phyloP scores from a whole-genome alignment of 2,888 invertebrate genomes.

The Drosophila colorata region DNA sequence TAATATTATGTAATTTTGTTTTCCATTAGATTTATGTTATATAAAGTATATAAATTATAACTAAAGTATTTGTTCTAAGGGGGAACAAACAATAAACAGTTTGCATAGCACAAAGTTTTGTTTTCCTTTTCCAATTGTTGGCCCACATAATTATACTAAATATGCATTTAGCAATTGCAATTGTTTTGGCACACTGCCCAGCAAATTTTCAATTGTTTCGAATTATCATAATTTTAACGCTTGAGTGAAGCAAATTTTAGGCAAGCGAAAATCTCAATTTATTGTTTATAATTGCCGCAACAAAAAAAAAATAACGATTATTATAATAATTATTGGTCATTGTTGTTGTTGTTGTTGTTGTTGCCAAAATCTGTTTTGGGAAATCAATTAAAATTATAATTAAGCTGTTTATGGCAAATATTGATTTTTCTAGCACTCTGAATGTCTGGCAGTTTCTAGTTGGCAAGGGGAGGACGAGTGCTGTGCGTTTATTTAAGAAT shows the following conservation, averaged over 20 bases:
- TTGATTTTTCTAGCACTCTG: slow-evolving; percentile 33
- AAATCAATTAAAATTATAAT: slow-evolving; percentile 69
- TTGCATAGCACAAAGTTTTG: background rate
- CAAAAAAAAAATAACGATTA: slow-evolving; percentile 1
- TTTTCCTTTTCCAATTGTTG: background rate
- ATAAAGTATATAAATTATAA: too few species aligned
- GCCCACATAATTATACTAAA: background rate
- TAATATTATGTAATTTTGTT: too few species aligned
- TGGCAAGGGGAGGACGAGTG: background rate
- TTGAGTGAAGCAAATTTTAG: slow-evolving; percentile 30
- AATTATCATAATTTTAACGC: slow-evolving; percentile 47
- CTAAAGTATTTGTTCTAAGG: too few species aligned
- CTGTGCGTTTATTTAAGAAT: slow-evolving; percentile 26
- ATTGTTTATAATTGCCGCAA: slow-evolving; percentile 47
- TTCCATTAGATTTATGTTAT: too few species aligned
- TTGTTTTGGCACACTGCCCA: slow-evolving; percentile 15
- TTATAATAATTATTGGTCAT: slow-evolving; percentile 11
- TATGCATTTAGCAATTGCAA: slow-evolving; percentile 5
- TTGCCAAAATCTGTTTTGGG: slow-evolving; percentile 51
- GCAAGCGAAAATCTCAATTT: slow-evolving; percentile 33
- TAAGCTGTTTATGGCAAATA: slow-evolving; percentile 52
- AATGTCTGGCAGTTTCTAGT: background rate
- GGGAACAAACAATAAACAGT: too few species aligned
- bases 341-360: slow-evolving; percentile 7
- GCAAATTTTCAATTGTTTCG: slow-evolving; percentile 28